These are phyloP conservation scores for Diabrotica undecimpunctata DNA, from an alignment of 1,140 invertebrate genomes.

Conservation along the genomic window DNA sequence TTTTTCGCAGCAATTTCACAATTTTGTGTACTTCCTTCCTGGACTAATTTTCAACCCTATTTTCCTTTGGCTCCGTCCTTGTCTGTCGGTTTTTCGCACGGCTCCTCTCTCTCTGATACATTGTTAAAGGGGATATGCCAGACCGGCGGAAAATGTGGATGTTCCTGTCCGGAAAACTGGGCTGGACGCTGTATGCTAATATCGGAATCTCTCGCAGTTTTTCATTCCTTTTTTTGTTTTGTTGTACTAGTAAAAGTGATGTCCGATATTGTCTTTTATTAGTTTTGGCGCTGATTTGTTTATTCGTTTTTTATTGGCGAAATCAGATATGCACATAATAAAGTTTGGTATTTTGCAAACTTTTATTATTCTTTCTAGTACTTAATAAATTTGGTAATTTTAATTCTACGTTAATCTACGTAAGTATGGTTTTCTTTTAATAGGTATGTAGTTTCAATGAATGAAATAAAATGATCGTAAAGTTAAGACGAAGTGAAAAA, in stretches of 20 bases:
- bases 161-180: conserved; percentile 17
- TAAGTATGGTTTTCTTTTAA: too few species aligned
- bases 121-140: conserved; percentile 33
- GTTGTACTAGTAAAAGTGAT: conserved; percentile 35
- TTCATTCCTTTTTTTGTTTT: conserved; percentile 30
- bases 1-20: too few species aligned
- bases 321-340: too few species aligned
- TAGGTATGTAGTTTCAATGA: too few species aligned
- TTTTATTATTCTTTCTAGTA: too few species aligned
- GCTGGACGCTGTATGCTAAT: conserved; percentile 27
- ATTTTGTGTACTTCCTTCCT: background rate
- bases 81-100: conserved; percentile 12
- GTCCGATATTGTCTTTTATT: conserved; percentile 37
- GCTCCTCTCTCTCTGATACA: conserved; percentile 18
- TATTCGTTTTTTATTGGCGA: conserved; percentile 16
- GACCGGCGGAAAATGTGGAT: conserved; percentile 11
- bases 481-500: too few species aligned
- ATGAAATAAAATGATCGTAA: too few species aligned
- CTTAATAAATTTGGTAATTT: too few species aligned
- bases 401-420: too few species aligned
- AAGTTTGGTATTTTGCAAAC: too few species aligned
- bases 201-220: conserved; percentile 34
- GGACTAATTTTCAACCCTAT: conserved; percentile 10
- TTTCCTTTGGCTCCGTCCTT: conserved; percentile 6
- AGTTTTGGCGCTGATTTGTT: conserved; percentile 29